Conservation (phyloP, 2,797 vertebrate species). For the Xerus rutilus region DNA sequence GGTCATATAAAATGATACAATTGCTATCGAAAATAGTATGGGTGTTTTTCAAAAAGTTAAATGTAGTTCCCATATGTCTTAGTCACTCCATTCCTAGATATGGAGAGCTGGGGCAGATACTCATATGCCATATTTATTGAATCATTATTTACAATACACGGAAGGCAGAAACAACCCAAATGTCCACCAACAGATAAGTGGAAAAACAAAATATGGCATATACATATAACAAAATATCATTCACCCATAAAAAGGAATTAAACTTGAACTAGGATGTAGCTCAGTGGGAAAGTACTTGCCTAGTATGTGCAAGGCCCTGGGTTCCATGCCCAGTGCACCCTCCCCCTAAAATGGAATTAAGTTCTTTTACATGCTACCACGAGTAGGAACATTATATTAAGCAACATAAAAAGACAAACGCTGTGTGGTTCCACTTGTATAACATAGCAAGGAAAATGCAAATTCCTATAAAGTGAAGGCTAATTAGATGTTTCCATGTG, state of each 20-base stretch:
- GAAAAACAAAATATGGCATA: not conserved
- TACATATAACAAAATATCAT: not conserved
- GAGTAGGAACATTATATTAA: not conserved
- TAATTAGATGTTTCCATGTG: not conserved
- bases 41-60: not conserved
- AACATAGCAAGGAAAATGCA: not conserved
- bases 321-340: too few species aligned
- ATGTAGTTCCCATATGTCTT: not conserved
- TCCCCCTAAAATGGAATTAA: not conserved
- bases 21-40: slow-evolving; percentile 1
- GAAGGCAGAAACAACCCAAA: not conserved
- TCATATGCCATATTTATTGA: not conserved
- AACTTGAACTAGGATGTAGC: too few species aligned
- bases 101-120: not conserved
- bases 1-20: not conserved
- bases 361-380: not conserved
- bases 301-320: too few species aligned
- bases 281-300: too few species aligned
- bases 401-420: not conserved
- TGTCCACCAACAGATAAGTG: too few species aligned
- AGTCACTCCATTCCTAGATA: not conserved
- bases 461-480: not conserved
- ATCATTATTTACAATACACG: too few species aligned
- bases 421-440: not conserved
- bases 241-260: not conserved